phyloP scores from a whole-genome alignment of 1,140 invertebrate genomes.

The Drosophila sp. region DNA sequence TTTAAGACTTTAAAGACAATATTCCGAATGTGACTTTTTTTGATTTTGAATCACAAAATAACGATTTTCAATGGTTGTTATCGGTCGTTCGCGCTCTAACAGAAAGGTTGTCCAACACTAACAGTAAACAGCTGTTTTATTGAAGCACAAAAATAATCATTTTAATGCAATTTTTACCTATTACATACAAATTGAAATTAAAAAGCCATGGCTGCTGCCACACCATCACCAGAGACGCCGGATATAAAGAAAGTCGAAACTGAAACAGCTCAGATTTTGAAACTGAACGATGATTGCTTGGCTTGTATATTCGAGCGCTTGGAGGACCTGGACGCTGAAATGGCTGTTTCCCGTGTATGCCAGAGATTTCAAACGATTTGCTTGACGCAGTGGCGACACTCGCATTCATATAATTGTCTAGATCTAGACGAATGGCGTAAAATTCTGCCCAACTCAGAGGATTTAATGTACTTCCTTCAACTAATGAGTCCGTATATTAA shows the following conservation, averaged over 20 bases:
- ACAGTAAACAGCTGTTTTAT: conserved; percentile 34
- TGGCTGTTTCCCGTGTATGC: conserved; percentile 58
- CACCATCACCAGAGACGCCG: background rate
- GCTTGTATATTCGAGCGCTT: conserved; percentile 61
- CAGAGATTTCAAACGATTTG: conserved; percentile 59
- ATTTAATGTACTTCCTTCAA: conserved; percentile 62
- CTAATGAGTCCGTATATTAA: conserved; percentile 50
- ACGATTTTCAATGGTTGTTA: background rate
- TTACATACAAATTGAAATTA: background rate
- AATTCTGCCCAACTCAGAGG: conserved; percentile 59
- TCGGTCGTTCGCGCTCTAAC: background rate
- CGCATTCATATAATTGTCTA: conserved; percentile 56
- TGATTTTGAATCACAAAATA: too few species aligned
- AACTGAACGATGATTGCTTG: conserved; percentile 69
- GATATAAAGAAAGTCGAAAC: background rate
- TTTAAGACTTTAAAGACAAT: too few species aligned
- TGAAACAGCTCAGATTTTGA: conserved; percentile 45
- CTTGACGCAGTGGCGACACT: conserved; percentile 52
- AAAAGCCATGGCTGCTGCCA: conserved; percentile 8
- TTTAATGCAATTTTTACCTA: background rate
- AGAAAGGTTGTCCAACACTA: conserved; percentile 32
- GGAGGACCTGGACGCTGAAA: conserved; percentile 57
- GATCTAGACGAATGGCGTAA: conserved; percentile 67
- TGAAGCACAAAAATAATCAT: conserved; percentile 8
- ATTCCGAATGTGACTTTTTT: too few species aligned